Conservation (phyloP, 2,888 invertebrate species). For the Tachina grossa region DNA sequence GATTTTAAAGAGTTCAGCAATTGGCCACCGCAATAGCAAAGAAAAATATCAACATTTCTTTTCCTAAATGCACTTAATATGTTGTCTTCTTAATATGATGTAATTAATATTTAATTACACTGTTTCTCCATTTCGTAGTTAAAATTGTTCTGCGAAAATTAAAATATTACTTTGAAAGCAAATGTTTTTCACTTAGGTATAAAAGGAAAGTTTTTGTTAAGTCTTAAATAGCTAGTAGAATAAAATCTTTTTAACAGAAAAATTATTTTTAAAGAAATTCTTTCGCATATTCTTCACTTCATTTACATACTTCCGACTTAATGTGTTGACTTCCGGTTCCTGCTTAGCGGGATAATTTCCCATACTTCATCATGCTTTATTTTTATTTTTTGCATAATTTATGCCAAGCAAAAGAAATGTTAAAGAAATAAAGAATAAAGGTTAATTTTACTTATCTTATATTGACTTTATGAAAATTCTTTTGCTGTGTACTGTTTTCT, state of each 20-base stretch:
- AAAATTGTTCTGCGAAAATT: no score
- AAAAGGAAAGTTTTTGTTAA: neutral
- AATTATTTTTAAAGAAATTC: neutral
- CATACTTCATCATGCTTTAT: neutral
- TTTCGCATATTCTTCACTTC: neutral
- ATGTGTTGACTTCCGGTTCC: slow-evolving; percentile 31
- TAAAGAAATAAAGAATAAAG: slow-evolving; percentile 18
- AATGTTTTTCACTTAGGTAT: no score
- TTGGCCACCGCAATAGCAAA: no score
- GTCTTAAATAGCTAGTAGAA: no score
- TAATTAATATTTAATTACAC: no score
- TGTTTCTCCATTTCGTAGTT: no score
- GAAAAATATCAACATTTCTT: no score
- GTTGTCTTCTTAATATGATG: no score
- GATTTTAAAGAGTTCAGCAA: no score
- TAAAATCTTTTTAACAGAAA: no score
- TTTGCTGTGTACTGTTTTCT: neutral
- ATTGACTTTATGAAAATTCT: slow-evolving; percentile 50
- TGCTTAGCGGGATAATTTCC: neutral
- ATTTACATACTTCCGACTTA: slow-evolving; percentile 42
- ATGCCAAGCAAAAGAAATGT: neutral
- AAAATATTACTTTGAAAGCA: no score
- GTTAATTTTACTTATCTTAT: slow-evolving; percentile 43
- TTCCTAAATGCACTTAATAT: no score
- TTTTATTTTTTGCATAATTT: neutral